phyloP scores from a whole-genome alignment of 2,113 vertebrate species.

The Tenebrosternarchus preto region DNA sequence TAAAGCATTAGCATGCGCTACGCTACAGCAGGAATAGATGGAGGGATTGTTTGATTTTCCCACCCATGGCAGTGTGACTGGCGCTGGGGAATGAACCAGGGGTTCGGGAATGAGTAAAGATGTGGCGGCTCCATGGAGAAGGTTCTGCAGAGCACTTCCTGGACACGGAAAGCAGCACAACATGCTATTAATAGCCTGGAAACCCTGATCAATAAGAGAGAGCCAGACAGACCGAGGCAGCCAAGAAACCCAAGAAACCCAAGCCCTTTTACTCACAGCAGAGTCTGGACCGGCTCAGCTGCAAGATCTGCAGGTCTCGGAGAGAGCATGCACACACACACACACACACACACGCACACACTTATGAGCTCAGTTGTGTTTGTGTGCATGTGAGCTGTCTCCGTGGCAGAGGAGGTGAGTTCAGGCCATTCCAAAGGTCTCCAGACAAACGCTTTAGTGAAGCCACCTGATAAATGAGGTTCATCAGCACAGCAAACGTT shows the following conservation, averaged over 20 bases:
- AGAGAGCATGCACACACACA: background rate
- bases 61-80: too few relatives aligned
- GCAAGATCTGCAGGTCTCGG: constrained; percentile 11
- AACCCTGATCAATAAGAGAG: constrained; percentile 62
- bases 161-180: background rate
- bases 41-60: too few relatives aligned
- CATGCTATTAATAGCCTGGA: constrained; percentile 61
- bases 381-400: background rate
- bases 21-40: too few relatives aligned
- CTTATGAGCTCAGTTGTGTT: background rate
- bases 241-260: constrained; percentile 61
- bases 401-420: background rate
- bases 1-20: too few relatives aligned
- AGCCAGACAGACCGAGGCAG: constrained; percentile 49
- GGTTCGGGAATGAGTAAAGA: background rate
- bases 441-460: background rate
- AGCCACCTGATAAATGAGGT: background rate
- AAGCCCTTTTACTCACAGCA: background rate
- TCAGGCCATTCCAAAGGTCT: background rate
- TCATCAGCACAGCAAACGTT: too few relatives aligned
- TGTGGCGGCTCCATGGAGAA: constrained; percentile 15
- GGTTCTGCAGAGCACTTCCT: constrained; percentile 24
- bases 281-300: constrained; percentile 41
- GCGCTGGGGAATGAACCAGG: too few relatives aligned
- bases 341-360: background rate